Conservation (phyloP, 2,888 invertebrate species). For the Lysandra bellargus region DNA sequence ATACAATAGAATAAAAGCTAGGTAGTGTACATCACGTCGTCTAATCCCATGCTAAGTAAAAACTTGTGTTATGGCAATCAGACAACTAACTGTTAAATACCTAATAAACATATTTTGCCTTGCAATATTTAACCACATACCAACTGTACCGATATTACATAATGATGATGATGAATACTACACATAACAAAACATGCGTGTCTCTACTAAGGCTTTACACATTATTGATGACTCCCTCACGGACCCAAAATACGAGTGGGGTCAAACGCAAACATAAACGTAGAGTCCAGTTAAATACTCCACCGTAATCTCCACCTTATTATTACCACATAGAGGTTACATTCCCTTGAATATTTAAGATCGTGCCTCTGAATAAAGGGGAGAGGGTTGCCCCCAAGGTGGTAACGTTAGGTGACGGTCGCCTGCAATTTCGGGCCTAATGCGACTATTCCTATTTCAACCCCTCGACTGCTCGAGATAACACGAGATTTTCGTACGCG, state of each 20-base stretch:
- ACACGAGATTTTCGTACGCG: conserved; percentile 43
- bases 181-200: conserved; percentile 47
- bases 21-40: no score
- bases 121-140: not conserved
- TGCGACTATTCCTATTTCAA: conserved; percentile 80
- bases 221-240: conserved; percentile 75
- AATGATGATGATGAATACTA: not conserved
- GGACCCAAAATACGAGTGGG: conserved; percentile 74
- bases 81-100: no score
- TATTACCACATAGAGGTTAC: conserved; percentile 39
- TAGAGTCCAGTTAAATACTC: conserved; percentile 44
- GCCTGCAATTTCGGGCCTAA: conserved; percentile 79
- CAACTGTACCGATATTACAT: not conserved
- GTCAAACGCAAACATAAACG: conserved; percentile 69
- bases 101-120: no score
- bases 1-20: no score
- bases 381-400: conserved; percentile 73
- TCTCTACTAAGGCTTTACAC: conserved; percentile 67
- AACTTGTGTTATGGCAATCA: no score
- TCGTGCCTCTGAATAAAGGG: conserved; percentile 42
- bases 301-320: conserved; percentile 41
- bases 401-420: conserved; percentile 79
- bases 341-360: conserved; percentile 44
- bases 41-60: no score
- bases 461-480: conserved; percentile 75